Percentiles rank a stretch among this genome's conserved stretches.
Evolutionary conservation across 2,888 invertebrate genomes (phyloP).

Genomic region (Cosmia trapezina): DNA sequence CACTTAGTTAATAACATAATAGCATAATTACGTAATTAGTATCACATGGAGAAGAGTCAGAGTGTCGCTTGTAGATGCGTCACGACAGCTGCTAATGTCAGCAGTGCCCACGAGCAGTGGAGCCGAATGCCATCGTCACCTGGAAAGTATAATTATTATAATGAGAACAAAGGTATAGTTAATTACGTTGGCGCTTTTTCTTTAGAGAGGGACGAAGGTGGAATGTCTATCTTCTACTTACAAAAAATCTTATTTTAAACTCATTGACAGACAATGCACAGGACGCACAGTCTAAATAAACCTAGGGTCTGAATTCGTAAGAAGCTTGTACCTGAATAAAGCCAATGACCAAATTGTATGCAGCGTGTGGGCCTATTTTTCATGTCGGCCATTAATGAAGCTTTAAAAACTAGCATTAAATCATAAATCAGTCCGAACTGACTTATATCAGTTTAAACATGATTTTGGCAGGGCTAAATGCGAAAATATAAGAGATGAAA

Average conservation of each 20-base stretch:
- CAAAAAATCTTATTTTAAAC: neutral
- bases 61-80: slow-evolving; percentile 49
- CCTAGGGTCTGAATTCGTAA: neutral
- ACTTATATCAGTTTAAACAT: neutral
- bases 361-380: neutral
- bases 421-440: neutral
- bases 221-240: neutral
- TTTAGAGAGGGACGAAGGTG: neutral
- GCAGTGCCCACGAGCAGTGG: slow-evolving; percentile 62
- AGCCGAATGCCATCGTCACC: slow-evolving; percentile 57
- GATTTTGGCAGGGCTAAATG: too few relatives aligned
- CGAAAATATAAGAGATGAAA: too few relatives aligned
- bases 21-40: slow-evolving; percentile 68
- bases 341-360: neutral
- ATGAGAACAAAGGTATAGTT: slow-evolving; percentile 1
- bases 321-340: neutral
- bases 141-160: slow-evolving; percentile 34
- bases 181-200: neutral
- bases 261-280: neutral
- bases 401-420: neutral
- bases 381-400: too few relatives aligned
- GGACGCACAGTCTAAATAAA: neutral
- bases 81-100: slow-evolving; percentile 54
- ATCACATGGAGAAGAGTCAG: slow-evolving; percentile 69
- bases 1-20: slow-evolving; percentile 63